A percentile compares a stretch with the other conserved stretches of the same genome.
Conservation (phyloP, 2,113 vertebrate genomes). For the Rousettus leschenaultii region DNA sequence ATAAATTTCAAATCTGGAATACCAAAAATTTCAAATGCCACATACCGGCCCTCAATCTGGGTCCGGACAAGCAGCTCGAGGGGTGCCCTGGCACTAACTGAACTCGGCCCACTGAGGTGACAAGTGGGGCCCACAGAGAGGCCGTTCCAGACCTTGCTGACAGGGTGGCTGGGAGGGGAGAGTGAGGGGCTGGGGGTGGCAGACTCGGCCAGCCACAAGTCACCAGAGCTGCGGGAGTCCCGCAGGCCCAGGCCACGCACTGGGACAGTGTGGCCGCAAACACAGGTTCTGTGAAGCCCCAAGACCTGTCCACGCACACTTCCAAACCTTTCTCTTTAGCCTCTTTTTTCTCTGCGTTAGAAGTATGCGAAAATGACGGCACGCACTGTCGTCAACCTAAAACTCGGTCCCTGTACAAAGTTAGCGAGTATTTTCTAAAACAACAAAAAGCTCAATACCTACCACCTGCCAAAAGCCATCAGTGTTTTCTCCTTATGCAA, state of each 20-base stretch:
- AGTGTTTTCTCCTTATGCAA: not conserved
- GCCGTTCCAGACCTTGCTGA: not conserved
- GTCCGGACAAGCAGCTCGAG: not conserved
- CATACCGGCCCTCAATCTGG: not conserved
- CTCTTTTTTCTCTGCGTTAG: not conserved
- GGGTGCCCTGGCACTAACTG: not conserved
- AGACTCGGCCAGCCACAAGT: not conserved
- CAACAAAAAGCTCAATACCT: not conserved
- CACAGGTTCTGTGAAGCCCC: not conserved
- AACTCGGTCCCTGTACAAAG: not conserved
- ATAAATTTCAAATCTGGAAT: not conserved
- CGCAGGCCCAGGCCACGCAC: not conserved
- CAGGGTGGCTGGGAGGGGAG: too few relatives aligned
- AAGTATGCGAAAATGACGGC: not conserved
- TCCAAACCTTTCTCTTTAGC: not conserved
- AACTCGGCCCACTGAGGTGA: not conserved
- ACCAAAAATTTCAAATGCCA: not conserved
- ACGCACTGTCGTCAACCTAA: not conserved
- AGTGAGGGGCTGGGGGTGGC: too few relatives aligned
- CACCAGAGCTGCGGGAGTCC: not conserved
- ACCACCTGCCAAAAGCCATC: not conserved
- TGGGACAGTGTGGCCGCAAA: not conserved
- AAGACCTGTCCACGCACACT: not conserved
- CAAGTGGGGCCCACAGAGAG: not conserved
- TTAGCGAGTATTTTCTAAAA: not conserved